Evolutionary conservation across 2,113 vertebrate species (phyloP), one percentile per base, ranked within the genome.

Genomic region (Corydoras maculifer): DNA sequence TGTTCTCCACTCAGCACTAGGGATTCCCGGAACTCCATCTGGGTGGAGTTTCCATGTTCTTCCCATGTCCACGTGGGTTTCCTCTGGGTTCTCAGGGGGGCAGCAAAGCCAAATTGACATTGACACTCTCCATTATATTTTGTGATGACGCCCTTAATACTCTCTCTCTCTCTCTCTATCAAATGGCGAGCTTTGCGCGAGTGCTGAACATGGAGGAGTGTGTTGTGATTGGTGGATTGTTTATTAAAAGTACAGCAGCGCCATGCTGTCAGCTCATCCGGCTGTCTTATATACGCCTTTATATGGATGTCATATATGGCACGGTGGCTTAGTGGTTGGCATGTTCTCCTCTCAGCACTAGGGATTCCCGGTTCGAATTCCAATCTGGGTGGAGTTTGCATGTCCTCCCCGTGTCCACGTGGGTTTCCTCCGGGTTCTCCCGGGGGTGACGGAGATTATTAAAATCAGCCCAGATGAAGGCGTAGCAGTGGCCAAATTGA

Each of bases 61-160:
- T 2, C 18, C 18, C 18, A 2, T 25, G 18, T 25, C 18, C 18
- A 2, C 18, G 18, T 25, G 18, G 18, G 18, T 25, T 25, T 25
- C 18, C 18, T 25, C 18, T 2, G 18, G 18, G 18, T 2, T 25
- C 18, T 25, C n/a, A n/a, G n/a, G n/a, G n/a, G n/a, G 86, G 90
- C 87, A 90, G 91, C 92, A 90, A 91, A 91, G 88, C 86, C 87
- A 91, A 98, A 96, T 98, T 96, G 95, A 95, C 93, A 94, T 86
- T 95, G 95, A 94, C 93, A 94, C 88, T 90, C 89, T 95, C 90
- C 91, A 92, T 97, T 97, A 96, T 93, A 92, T 92, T 90, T 88
- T 89, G 84, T 90, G 93, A 93, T 94, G 92, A 92, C 90, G 91
- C 82, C 89, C 88, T 88, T 91, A 89, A 90, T 90, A 89, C 83